Conservation (phyloP, 2,888 invertebrate species). For the Pyralis farinalis region DNA sequence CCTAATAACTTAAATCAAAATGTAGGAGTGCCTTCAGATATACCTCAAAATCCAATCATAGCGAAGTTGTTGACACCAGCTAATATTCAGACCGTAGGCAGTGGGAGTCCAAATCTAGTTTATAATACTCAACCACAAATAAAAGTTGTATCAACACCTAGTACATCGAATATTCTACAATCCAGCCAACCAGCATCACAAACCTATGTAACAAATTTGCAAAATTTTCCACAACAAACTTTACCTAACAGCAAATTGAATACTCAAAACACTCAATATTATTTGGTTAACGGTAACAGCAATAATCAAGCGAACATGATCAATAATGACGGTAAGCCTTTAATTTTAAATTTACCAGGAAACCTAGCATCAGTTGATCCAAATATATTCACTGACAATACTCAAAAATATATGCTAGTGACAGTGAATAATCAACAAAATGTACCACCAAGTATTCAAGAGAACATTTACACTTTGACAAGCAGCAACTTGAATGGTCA, state of each 20-base stretch:
- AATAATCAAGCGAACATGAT: background rate
- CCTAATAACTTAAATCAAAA: background rate
- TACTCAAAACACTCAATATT: background rate
- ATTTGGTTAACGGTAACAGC: background rate
- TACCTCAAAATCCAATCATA: background rate
- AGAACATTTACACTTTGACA: background rate
- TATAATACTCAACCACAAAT: too few relatives aligned
- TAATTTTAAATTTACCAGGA: constrained; percentile 1
- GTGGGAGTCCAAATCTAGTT: background rate
- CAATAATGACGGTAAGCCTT: background rate
- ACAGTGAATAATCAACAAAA: background rate
- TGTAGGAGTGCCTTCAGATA: constrained; percentile 1
- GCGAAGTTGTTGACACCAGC: background rate
- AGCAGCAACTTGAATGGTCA: too few relatives aligned
- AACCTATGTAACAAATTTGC: background rate
- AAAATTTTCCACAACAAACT: background rate
- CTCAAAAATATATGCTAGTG: constrained; percentile 5
- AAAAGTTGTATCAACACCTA: too few relatives aligned
- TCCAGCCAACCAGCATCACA: background rate
- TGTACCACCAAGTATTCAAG: constrained; percentile 1
- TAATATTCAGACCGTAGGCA: background rate
- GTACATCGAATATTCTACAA: background rate
- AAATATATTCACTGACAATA: background rate
- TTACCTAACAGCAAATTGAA: background rate
- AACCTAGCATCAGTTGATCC: background rate